Conservation (phyloP, 1,140 invertebrate species). For the Drosophila watanabei region DNA sequence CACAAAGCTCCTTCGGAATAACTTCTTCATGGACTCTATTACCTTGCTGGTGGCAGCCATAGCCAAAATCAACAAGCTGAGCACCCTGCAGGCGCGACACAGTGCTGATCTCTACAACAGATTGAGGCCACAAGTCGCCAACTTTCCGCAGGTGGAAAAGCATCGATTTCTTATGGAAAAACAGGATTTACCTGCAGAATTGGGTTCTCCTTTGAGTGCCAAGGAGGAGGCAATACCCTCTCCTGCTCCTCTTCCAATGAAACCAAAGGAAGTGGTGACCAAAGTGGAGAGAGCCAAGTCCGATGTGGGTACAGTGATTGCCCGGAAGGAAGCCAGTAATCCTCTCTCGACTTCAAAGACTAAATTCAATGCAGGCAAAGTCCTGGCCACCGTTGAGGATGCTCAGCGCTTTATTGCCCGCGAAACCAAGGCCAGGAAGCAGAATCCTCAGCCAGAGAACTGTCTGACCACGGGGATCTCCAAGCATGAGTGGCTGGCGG, state of each 20-base stretch:
- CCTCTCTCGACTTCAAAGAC: background rate
- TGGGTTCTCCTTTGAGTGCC: background rate
- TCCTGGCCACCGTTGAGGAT: constrained; percentile 53
- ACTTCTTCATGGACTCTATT: constrained; percentile 70
- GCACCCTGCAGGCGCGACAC: constrained; percentile 41
- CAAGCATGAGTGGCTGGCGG: constrained; percentile 73
- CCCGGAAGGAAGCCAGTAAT: constrained; percentile 7
- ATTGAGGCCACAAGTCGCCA: constrained; percentile 25
- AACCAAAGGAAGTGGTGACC: constrained; percentile 43
- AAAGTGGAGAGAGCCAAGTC: constrained; percentile 53
- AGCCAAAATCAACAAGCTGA: constrained; percentile 71
- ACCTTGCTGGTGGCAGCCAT: constrained; percentile 71
- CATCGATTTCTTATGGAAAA: constrained; percentile 51
- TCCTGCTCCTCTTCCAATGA: constrained; percentile 13
- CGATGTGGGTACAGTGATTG: constrained; percentile 61
- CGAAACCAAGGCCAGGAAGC: constrained; percentile 58
- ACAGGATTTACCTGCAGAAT: constrained; percentile 35
- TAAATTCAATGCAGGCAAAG: constrained; percentile 23
- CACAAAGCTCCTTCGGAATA: constrained; percentile 60
- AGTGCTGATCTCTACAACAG: constrained; percentile 67
- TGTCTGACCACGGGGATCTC: constrained; percentile 62
- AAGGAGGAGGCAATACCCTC: background rate
- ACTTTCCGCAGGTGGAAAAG: constrained; percentile 58
- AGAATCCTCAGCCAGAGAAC: constrained; percentile 19
- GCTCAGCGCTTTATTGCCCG: constrained; percentile 63